A percentile compares a stretch with the other conserved stretches of the same genome.
phyloP scores from a whole-genome alignment of 2,888 invertebrate genomes.

The Chydorus sphaericus region DNA sequence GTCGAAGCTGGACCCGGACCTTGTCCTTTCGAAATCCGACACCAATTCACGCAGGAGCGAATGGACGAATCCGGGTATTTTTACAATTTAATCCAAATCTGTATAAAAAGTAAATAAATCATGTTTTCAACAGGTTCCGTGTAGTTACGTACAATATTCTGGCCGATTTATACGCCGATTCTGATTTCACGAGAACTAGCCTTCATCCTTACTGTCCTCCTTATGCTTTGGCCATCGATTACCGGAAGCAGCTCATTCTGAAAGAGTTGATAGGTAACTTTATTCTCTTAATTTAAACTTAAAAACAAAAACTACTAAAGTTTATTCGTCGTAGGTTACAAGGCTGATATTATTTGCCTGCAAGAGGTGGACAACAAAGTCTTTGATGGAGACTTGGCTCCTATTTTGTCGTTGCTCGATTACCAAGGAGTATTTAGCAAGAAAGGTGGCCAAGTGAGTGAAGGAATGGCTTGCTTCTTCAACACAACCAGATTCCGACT shows the following conservation, averaged over 20 bases:
- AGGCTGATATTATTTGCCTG: constrained; percentile 74
- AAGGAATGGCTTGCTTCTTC: constrained; percentile 70
- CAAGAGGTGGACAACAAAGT: constrained; percentile 83
- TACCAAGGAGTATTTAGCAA: constrained; percentile 46
- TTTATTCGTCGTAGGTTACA: constrained; percentile 48
- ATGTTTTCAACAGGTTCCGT: constrained; percentile 38
- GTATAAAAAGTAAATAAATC: constrained; percentile 16
- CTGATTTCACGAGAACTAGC: constrained; percentile 52
- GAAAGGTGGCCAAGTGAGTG: constrained; percentile 57
- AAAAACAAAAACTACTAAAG: constrained; percentile 1
- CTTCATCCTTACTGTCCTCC: constrained; percentile 74
- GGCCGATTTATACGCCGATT: constrained; percentile 80
- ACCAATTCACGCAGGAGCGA: constrained; percentile 46
- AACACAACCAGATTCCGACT: constrained; percentile 47
- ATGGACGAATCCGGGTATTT: constrained; percentile 42
- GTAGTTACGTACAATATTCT: constrained; percentile 79
- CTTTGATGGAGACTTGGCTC: constrained; percentile 48
- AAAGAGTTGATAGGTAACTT: constrained; percentile 60
- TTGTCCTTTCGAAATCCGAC: constrained; percentile 70
- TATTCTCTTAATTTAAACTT: constrained; percentile 11
- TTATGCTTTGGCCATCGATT: constrained; percentile 64
- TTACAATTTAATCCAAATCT: constrained; percentile 5
- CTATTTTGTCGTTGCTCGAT: constrained; percentile 40
- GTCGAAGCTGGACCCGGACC: constrained; percentile 58
- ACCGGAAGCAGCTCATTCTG: constrained; percentile 67